Percentiles rank a stretch among this genome's conserved stretches.
Evolutionary conservation across 2,797 vertebrate genomes (phyloP).

Genomic region (Intellagama lesueurii): DNA sequence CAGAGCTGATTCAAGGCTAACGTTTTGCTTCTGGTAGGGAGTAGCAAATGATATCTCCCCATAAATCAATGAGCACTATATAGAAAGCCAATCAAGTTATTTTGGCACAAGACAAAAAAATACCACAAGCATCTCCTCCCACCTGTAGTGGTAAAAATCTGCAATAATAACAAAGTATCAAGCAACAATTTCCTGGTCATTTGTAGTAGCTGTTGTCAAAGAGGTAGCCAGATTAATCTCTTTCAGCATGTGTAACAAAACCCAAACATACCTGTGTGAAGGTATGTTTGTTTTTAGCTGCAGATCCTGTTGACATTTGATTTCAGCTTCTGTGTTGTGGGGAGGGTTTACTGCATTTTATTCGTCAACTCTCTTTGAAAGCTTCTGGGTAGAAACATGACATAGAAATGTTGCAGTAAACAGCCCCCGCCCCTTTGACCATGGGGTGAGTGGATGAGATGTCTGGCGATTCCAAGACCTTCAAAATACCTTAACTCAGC

Average conservation of each 20-base stretch:
- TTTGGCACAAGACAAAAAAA: neutral
- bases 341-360: neutral
- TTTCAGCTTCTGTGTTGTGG: neutral
- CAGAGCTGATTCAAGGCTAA: neutral
- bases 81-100: neutral
- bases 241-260: no score
- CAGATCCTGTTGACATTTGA: neutral
- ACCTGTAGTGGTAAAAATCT: neutral
- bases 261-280: no score
- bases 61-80: neutral
- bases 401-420: neutral
- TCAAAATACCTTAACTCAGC: no score
- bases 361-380: neutral
- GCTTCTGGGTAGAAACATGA: neutral
- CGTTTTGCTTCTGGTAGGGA: neutral
- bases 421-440: neutral
- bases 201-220: no score
- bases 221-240: no score
- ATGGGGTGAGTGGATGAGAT: no score
- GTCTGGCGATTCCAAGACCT: no score
- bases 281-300: neutral
- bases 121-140: neutral
- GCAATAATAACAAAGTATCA: neutral
- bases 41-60: neutral
- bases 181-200: no score